Evolutionary conservation across 2,797 vertebrate species (phyloP), one percentile per base, ranked within the genome.

Genomic region (Paratrypauchen microcephalus): DNA sequence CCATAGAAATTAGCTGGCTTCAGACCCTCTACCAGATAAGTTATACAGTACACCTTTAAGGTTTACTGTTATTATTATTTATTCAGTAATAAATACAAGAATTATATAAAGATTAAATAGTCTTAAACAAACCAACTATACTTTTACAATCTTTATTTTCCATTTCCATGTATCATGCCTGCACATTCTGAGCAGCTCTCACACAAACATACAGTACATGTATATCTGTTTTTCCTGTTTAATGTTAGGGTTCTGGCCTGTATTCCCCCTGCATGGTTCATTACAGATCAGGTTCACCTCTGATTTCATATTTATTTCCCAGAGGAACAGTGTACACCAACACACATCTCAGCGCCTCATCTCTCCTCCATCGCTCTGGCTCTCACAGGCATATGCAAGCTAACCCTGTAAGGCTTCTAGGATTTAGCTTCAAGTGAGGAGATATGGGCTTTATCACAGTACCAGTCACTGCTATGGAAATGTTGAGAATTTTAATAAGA

Each of bases 291-390:
- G 54, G 30, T 70, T 77, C 60, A 52, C 48, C 52, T 72, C 32
- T 69, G 63, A 76, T 82, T 73, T 77, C 70, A 71, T 55, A 83
- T 79, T 66, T 70, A 79, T 79, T 80, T 83, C 72, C 58, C 66
- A 11, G 6, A 66, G 69, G 69, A 75, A 70, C 50, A 16, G 71
- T 18, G 68, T 60, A 73, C 26, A 75, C 15, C 28, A 75, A 64
- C 41, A 69, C 54, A 61, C 48, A 72, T 50, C 45, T 32, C 36
- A 55, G 48, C 59, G 69, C 76, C 71, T 48, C 23, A 26, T 21
- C 30, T 19, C 52, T 32, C 48, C 54, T 55, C 0, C 60, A 13
- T 60, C 18, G 15, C 54, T 67, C 19, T 36, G 65, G 19, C 47
- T 73, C 45, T n/a, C 9, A 45, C 30, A 19, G 15, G n/a, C 61